Conservation (phyloP, 2,888 invertebrate species). For the Conistra vaccinii region DNA sequence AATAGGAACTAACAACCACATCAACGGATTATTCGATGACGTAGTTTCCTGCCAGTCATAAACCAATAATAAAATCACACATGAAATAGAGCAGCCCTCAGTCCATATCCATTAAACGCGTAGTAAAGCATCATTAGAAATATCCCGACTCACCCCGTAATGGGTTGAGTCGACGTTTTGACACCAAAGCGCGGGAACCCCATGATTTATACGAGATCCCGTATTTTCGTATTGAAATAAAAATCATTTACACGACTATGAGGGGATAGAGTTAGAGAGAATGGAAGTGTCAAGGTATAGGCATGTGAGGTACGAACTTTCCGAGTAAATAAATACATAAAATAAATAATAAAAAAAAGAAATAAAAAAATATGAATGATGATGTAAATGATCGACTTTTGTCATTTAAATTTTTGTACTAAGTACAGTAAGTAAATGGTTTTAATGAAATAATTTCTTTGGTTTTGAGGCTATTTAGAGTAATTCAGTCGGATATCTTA, state of each 20-base stretch:
- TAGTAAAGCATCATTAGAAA: conserved; percentile 62
- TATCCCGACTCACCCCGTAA: conserved; percentile 61
- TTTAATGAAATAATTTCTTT: not conserved
- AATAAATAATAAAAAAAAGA: too few relatives aligned
- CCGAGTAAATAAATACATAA: too few relatives aligned
- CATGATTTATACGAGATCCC: conserved; percentile 77
- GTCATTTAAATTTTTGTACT: not conserved
- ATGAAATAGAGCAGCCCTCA: conserved; percentile 39
- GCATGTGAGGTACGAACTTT: too few relatives aligned
- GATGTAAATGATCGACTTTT: too few relatives aligned
- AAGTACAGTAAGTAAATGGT: not conserved
- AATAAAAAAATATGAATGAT: too few relatives aligned
- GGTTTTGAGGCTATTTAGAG: not conserved
- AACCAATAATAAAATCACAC: conserved; percentile 24
- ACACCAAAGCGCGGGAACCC: conserved; percentile 70
- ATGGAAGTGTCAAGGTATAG: conserved; percentile 61
- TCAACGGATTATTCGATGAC: conserved; percentile 25
- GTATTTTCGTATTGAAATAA: conserved; percentile 77
- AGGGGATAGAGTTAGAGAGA: conserved; percentile 45
- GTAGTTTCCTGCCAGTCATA: conserved; percentile 17
- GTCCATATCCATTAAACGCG: conserved; percentile 46
- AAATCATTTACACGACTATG: conserved; percentile 74
- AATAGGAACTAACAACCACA: not conserved
- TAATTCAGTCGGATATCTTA: not conserved
- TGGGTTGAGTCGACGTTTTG: conserved; percentile 73